These are phyloP conservation scores for Pyrgus malvae DNA, from an alignment of 2,888 invertebrate genomes.

Conservation along the genomic window DNA sequence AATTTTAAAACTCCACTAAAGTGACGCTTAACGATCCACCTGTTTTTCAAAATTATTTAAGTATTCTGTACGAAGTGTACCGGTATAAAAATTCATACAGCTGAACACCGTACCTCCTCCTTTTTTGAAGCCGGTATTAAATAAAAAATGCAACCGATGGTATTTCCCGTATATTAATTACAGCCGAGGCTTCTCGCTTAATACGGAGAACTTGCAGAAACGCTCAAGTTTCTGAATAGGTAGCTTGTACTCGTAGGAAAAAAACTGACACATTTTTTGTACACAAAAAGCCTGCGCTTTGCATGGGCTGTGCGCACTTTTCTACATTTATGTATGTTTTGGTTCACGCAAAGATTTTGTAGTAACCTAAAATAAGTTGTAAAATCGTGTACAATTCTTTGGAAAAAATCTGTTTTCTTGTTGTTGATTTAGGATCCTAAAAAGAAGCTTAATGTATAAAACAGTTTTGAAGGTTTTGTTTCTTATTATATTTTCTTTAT, in stretches of 20 bases:
- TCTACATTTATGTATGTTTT: not conserved
- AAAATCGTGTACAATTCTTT: too few relatives aligned
- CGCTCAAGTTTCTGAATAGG: constrained; percentile 10
- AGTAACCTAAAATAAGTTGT: too few relatives aligned
- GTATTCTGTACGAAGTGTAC: too few relatives aligned
- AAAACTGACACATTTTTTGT: constrained; percentile 16
- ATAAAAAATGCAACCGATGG: constrained; percentile 20
- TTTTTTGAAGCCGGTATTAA: not conserved
- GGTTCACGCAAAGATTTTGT: not conserved
- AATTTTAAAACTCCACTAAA: constrained; percentile 6
- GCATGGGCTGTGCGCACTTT: not conserved
- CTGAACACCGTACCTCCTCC: too few relatives aligned
- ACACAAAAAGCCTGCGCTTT: constrained; percentile 10
- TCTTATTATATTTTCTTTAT: too few relatives aligned
- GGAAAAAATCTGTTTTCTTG: too few relatives aligned
- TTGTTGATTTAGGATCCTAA: too few relatives aligned
- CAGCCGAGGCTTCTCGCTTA: not conserved
- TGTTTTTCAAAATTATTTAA: too few relatives aligned
- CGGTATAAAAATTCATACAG: too few relatives aligned
- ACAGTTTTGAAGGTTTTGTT: too few relatives aligned
- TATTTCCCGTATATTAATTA: constrained; percentile 13
- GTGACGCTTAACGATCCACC: not conserved
- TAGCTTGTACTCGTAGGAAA: constrained; percentile 15
- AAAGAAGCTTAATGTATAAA: too few relatives aligned
- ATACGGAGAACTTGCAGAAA: constrained; percentile 1